A percentile compares a stretch with the other conserved stretches of the same genome.
phyloP scores from a whole-genome alignment of 2,797 vertebrate genomes.

The Ispidina picta region DNA sequence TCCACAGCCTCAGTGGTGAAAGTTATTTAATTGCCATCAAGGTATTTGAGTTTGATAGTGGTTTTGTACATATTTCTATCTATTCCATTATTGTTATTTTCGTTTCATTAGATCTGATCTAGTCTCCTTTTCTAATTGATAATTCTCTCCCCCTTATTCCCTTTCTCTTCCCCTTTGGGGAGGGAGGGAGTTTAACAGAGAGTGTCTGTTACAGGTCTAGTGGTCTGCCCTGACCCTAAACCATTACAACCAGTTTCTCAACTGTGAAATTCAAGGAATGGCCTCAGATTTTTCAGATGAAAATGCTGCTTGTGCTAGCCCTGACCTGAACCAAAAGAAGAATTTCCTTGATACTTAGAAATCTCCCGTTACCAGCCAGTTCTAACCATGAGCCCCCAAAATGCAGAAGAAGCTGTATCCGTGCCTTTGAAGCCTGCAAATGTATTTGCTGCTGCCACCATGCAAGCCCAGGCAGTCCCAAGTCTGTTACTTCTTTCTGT shows the following conservation, averaged over 20 bases:
- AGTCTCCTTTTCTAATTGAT: no score
- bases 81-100: no score
- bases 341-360: not conserved
- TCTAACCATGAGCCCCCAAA: not conserved
- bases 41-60: no score
- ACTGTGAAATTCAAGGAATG: not conserved
- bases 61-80: no score
- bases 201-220: no score
- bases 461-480: slow-evolving; percentile 61
- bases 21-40: no score
- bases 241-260: not conserved
- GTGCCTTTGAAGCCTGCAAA: slow-evolving; percentile 55
- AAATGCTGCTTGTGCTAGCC: not conserved
- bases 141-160: no score
- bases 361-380: not conserved
- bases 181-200: no score
- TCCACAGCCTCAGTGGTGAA: no score
- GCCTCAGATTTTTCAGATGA: not conserved
- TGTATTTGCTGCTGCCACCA: slow-evolving; percentile 36
- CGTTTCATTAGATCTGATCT: no score
- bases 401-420: slow-evolving; percentile 6
- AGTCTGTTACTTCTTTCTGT: slow-evolving; percentile 57
- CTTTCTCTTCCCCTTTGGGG: no score
- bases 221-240: no score
- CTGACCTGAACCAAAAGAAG: not conserved